Evolutionary conservation across 2,888 invertebrate genomes (phyloP).

Genomic region (Atethmia centrago): DNA sequence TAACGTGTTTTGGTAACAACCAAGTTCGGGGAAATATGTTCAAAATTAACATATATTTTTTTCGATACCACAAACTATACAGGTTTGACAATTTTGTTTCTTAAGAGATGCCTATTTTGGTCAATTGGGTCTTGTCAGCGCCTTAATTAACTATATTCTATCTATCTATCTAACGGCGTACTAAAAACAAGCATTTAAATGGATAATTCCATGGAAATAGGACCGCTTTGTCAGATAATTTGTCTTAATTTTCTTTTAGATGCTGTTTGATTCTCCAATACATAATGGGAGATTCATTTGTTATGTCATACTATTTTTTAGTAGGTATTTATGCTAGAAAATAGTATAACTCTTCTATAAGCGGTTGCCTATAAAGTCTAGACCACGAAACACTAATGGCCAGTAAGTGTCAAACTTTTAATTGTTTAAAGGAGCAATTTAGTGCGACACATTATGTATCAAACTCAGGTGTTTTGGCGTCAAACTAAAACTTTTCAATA

Average conservation of each 20-base stretch:
- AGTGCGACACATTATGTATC: slow-evolving; percentile 18
- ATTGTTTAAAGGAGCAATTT: slow-evolving; percentile 43
- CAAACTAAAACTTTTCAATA: slow-evolving; percentile 36
- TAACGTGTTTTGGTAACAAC: too few species aligned
- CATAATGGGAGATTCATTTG: not conserved
- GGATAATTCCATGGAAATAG: too few species aligned
- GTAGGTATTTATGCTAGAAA: too few species aligned
- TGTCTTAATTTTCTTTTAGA: not conserved
- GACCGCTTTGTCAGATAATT: not conserved
- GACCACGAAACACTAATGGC: slow-evolving; percentile 11
- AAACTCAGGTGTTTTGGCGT: slow-evolving; percentile 38
- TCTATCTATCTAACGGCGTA: not conserved
- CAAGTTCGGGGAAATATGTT: too few species aligned
- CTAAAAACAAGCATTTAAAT: not conserved
- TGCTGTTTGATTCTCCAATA: not conserved
- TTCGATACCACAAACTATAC: too few species aligned
- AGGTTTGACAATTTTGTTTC: too few species aligned
- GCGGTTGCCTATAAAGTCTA: not conserved
- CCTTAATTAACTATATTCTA: not conserved
- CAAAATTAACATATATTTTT: too few species aligned
- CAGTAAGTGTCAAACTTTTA: slow-evolving; percentile 32
- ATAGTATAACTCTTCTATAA: not conserved
- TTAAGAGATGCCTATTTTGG: too few species aligned
- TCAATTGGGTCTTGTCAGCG: too few species aligned
- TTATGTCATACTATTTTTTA: not conserved